Evolutionary conservation across 2,888 invertebrate species (phyloP).

Genomic region (Theodoxus fluviatilis): DNA sequence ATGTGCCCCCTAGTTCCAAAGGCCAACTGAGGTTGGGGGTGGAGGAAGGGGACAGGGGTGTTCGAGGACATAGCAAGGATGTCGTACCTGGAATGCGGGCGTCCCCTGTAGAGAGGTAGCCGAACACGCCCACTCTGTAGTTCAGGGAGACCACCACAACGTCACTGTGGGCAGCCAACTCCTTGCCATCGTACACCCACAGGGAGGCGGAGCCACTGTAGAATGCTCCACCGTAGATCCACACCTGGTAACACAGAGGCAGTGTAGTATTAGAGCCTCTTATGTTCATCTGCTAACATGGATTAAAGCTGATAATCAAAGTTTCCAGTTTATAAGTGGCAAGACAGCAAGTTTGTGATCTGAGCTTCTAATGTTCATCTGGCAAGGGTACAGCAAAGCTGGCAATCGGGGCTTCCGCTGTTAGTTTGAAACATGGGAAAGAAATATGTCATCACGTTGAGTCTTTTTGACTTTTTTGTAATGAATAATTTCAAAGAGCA

Average conservation of each 20-base stretch:
- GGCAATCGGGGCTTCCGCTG: no score
- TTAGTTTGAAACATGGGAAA: no score
- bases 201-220: conserved; percentile 89
- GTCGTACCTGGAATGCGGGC: conserved; percentile 70
- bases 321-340: neutral
- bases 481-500: no score
- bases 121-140: conserved; percentile 88
- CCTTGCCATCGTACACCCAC: conserved; percentile 90
- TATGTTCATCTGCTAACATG: neutral
- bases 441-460: no score
- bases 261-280: neutral
- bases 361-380: neutral
- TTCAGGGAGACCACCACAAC: conserved; percentile 91
- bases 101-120: conserved; percentile 64
- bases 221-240: conserved; percentile 74
- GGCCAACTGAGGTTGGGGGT: no score
- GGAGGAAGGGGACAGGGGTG: neutral
- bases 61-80: neutral
- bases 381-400: no score
- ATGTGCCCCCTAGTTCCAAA: no score
- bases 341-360: neutral
- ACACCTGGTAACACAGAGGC: conserved; percentile 71
- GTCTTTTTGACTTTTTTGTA: no score
- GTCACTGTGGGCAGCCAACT: conserved; percentile 85
- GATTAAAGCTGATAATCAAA: neutral